Evolutionary conservation across 2,113 vertebrate species (phyloP).

Genomic region (Nanorana parkeri): DNA sequence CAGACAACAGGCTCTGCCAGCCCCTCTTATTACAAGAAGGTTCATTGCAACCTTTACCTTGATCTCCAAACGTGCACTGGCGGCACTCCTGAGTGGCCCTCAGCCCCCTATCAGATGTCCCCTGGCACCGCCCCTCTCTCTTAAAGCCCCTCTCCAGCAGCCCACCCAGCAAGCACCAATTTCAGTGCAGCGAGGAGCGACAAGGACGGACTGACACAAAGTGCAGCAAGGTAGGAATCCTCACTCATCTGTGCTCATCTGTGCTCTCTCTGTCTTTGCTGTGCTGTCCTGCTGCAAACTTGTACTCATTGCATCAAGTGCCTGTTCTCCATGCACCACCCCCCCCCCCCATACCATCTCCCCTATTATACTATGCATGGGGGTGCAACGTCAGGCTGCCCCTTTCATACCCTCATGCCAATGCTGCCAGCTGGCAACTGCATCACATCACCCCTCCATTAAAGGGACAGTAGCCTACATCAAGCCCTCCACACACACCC

Average conservation of each 20-base stretch:
- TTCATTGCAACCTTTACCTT: conserved; percentile 47
- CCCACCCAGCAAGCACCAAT: conserved; percentile 80
- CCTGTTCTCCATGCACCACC: background rate
- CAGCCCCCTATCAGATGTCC: conserved; percentile 15
- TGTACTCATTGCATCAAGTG: conserved; percentile 5
- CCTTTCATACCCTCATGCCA: background rate
- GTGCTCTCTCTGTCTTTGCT: background rate
- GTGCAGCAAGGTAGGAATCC: conserved; percentile 48
- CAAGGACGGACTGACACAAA: conserved; percentile 46
- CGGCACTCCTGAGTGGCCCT: background rate
- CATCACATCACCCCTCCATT: background rate
- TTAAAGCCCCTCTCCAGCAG: conserved; percentile 66
- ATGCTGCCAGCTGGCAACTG: background rate
- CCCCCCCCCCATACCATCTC: background rate
- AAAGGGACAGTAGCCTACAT: too few relatives aligned
- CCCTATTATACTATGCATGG: too few relatives aligned
- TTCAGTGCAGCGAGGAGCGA: conserved; percentile 37
- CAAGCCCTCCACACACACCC: background rate
- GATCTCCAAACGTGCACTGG: background rate
- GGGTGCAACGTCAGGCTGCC: background rate
- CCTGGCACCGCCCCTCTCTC: conserved; percentile 65
- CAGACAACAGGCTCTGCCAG: conserved; percentile 25
- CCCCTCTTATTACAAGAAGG: conserved; percentile 13
- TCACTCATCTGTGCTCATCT: too few relatives aligned
- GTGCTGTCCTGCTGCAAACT: conserved; percentile 28